Conservation (phyloP, 2,888 invertebrate species). For the Bruchidius siliquastri region DNA sequence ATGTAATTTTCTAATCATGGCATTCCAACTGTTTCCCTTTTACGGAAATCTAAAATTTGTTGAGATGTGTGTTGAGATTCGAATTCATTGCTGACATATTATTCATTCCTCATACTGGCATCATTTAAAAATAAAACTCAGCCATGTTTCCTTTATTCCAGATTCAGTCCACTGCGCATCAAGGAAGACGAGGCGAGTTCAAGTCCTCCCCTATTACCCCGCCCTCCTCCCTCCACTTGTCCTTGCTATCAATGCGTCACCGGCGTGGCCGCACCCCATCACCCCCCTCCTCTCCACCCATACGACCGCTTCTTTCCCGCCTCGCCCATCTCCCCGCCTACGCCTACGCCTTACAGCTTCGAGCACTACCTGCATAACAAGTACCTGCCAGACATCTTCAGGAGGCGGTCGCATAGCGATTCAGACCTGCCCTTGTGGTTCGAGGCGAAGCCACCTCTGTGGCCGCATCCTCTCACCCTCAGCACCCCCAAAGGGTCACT, state of each 20-base stretch:
- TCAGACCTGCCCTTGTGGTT: conserved; percentile 59
- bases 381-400: conserved; percentile 59
- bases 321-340: conserved; percentile 55
- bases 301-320: conserved; percentile 52
- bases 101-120: too few relatives aligned
- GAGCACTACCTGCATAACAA: conserved; percentile 61
- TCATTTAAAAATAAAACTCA: too few relatives aligned
- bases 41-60: too few relatives aligned
- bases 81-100: too few relatives aligned
- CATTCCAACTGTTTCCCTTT: too few relatives aligned
- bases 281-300: conserved; percentile 42
- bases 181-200: conserved; percentile 50
- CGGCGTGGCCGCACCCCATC: conserved; percentile 39
- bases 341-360: conserved; percentile 57
- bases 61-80: too few relatives aligned
- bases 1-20: too few relatives aligned
- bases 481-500: conserved; percentile 48
- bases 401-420: conserved; percentile 62
- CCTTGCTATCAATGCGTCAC: conserved; percentile 46
- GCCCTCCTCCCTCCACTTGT: conserved; percentile 34
- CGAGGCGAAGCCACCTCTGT: conserved; percentile 42
- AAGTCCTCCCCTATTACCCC: conserved; percentile 38
- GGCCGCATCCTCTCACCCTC: conserved; percentile 41
- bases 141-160: neutral
- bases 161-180: conserved; percentile 52